Conservation (phyloP, 1,140 invertebrate genomes). For the Drosophila fuyamai region DNA sequence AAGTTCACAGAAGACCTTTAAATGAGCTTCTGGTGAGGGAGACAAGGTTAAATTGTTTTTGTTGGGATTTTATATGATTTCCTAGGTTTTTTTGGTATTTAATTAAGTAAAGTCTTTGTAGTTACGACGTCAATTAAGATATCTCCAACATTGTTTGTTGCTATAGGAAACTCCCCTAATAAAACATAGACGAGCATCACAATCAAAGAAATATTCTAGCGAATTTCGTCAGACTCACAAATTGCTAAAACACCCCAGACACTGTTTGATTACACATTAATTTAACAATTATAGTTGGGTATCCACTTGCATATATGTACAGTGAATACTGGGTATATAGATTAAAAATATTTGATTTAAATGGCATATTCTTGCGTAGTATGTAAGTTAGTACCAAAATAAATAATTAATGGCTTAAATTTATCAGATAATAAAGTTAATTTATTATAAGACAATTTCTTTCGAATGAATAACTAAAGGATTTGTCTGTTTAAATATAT, state of each 20-base stretch:
- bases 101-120: constrained; percentile 17
- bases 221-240: constrained; percentile 25
- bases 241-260: constrained; percentile 21
- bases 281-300: constrained; percentile 16
- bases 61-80: constrained; percentile 29
- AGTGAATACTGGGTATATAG: background rate
- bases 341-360: background rate
- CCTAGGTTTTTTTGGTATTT: constrained; percentile 7
- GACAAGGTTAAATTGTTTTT: constrained; percentile 10
- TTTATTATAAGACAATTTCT: too few relatives aligned
- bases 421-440: too few relatives aligned
- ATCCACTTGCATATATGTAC: constrained; percentile 21
- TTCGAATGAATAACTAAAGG: background rate
- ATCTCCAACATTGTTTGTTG: background rate
- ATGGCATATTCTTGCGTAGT: too few relatives aligned
- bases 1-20: constrained; percentile 10
- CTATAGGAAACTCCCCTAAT: constrained; percentile 12
- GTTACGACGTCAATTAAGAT: constrained; percentile 10
- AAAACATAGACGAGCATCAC: constrained; percentile 5
- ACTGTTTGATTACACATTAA: constrained; percentile 22
- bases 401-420: too few relatives aligned
- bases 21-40: constrained; percentile 17
- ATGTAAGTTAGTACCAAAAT: too few relatives aligned
- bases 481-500: background rate
- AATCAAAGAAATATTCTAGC: constrained; percentile 12